Evolutionary conservation across 2,888 invertebrate species (phyloP), one percentile per base, ranked within the genome.

Genomic region (Eristalinus sepulchralis): DNA sequence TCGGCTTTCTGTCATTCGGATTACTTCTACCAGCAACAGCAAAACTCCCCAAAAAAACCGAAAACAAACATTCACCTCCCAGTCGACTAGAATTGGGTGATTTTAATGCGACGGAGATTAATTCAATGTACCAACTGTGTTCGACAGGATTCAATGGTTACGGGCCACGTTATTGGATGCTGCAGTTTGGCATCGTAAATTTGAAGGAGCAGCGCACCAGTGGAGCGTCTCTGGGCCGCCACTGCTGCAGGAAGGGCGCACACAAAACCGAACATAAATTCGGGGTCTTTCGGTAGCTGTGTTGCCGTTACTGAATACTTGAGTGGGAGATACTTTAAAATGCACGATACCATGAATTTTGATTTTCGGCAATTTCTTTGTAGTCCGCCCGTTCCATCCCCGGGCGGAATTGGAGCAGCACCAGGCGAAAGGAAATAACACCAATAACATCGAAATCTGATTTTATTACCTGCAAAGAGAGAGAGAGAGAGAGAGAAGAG

Each of bases 31-130:
- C 33, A 71, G 17, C 34, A 20, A 24, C 34, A 57, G 17, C n/a
- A n/a, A n/a, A n/a, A 0, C 22, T 68, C 20, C 17, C 34, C 10
- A 63, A 34, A 17, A 11, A 27, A 59, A 57, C 27, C 36, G 47
- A 68, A 34, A 22, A 68, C 27, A 27, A 47, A n/a, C 39, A 1
- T n/a, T 11, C 11, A n/a, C 5, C 39, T 1, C 17, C 47, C 47
- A 71, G 60, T 80, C 72, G 39, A 75, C 62, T 53, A 57, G n/a
- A 55, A 33, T 39, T 36, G 62, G 62, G 55, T 47, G 67, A 57
- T 80, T 72, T 76, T 68, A 80, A 80, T 84, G 76, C 76, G 62
- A 71, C 55, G 64, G 70, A 27, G 27, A 78, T 83, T 79, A 73
- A 79, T 66, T 53, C 55, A 17, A 33, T 59, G 63, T 17, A 53